Evolutionary conservation across 2,888 invertebrate species (phyloP).

Genomic region (Dioctria rufipes): DNA sequence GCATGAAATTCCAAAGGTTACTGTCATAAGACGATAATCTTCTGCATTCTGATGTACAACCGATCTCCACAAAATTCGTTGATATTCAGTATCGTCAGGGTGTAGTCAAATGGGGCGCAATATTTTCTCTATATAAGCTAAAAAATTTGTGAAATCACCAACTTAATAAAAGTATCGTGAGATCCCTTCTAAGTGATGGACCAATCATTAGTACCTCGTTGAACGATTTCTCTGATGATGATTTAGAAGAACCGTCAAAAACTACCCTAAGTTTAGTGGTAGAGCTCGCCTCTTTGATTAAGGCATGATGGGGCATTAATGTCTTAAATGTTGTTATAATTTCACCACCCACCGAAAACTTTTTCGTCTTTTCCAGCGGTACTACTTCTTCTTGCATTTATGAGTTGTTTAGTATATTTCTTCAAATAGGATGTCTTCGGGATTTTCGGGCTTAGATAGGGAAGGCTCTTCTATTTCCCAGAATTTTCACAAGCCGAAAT

Average conservation of each 20-base stretch:
- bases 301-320: slow-evolving; percentile 4
- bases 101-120: slow-evolving; percentile 60
- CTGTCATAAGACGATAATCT: slow-evolving; percentile 56
- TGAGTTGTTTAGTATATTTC: neutral
- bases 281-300: too few relatives aligned
- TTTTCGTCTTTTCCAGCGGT: too few relatives aligned
- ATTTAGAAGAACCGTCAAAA: too few relatives aligned
- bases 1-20: slow-evolving; percentile 58
- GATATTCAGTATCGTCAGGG: slow-evolving; percentile 57
- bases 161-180: slow-evolving; percentile 52
- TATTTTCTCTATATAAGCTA: too few relatives aligned
- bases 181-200: slow-evolving; percentile 60
- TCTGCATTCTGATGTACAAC: slow-evolving; percentile 36
- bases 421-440: too few relatives aligned
- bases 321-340: too few relatives aligned
- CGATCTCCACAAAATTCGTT: slow-evolving; percentile 60
- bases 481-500: neutral
- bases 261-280: too few relatives aligned
- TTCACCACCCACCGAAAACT: too few relatives aligned
- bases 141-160: slow-evolving; percentile 37
- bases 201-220: slow-evolving; percentile 62
- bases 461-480: too few relatives aligned
- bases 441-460: neutral
- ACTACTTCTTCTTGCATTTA: neutral
- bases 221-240: slow-evolving; percentile 39